Evolutionary conservation across 23 tunicate genomes (phyloP), one percentile per base, ranked within the genome.

Genomic region (Halocynthia aurantium): DNA sequence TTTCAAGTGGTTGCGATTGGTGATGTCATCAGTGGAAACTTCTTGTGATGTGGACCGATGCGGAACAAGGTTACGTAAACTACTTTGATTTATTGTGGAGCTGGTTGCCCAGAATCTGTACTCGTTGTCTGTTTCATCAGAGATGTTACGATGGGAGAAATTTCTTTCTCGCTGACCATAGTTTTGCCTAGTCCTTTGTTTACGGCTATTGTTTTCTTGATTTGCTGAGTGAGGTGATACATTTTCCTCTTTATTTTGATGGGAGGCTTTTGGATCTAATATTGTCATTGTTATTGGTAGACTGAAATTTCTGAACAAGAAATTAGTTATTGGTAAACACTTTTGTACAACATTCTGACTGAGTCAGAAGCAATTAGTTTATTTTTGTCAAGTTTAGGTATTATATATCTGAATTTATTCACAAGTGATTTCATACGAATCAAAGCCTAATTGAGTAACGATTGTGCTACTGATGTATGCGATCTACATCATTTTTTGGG

Each of bases 171-270:
- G 60, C 19, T 62, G 19, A 44, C 17, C 13, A 54, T 74, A 64
- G 56, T 18, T 53, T 8, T 44, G 7, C 17, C 78, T 20, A 1
- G 61, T 51, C 56, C 63, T 55, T 53, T 74, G 78, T 56, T 74
- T 74, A 51, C 78, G 61, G 31, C 56, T 74, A 5, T 64, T 64
- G 57, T 52, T 74, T 22, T 74, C 78, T 21, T 51, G 56, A 54
- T 54, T 74, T 53, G 68, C n/a, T 54, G n/a, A 20, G 15, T 64
- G 63, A 8, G 78, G 20, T n/a, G n/a, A 65, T 8, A 7, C 62
- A 10, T 18, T 54, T 21, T 74, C 78, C 57, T 74, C 78, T 54
- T 74, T 74, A 10, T 74, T 74, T 74, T 74, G 55, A 10, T 62
- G 11, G 55, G 63, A 11, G 12, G 31, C 63, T 11, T 49, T 64